phyloP scores from a whole-genome alignment of 2,888 invertebrate species.

The Plusia festucae region DNA sequence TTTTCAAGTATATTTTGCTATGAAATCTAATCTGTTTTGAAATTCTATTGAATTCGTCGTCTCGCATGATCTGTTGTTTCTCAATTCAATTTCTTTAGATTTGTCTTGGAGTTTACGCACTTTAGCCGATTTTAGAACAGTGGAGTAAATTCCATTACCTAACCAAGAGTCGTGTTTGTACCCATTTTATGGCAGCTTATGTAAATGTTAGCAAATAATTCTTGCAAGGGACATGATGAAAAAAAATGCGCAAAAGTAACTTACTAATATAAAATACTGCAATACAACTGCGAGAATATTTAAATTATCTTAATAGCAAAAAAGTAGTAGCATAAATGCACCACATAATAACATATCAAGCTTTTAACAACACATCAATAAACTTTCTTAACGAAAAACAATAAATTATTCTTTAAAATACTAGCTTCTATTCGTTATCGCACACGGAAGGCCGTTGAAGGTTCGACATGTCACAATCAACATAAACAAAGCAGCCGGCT shows the following conservation, averaged over 20 bases:
- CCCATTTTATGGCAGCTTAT: background rate
- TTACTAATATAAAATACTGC: too few species aligned
- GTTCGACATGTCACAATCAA: constrained; percentile 49
- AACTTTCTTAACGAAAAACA: constrained; percentile 4
- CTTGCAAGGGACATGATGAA: background rate
- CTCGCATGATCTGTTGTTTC: constrained; percentile 21
- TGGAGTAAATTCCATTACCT: constrained; percentile 5
- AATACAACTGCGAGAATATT: too few species aligned
- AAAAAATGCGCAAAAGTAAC: too few species aligned
- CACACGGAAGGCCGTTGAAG: constrained; percentile 55
- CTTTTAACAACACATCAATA: background rate
- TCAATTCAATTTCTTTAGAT: constrained; percentile 24
- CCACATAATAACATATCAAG: background rate
- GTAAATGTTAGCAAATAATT: constrained; percentile 5
- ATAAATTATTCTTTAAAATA: constrained; percentile 13
- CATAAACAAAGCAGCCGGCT: constrained; percentile 42
- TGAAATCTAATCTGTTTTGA: constrained; percentile 3
- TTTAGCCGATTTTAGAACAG: constrained; percentile 3
- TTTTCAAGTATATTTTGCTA: constrained; percentile 8
- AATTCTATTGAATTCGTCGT: constrained; percentile 15
- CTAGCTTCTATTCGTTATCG: constrained; percentile 31
- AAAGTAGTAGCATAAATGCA: background rate
- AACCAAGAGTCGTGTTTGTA: background rate
- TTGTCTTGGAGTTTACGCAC: constrained; percentile 17
- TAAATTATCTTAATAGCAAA: too few species aligned